Evolutionary conservation across 2,888 invertebrate species (phyloP), one percentile per base, ranked within the genome.

Genomic region (Iselma pallidipennis): DNA sequence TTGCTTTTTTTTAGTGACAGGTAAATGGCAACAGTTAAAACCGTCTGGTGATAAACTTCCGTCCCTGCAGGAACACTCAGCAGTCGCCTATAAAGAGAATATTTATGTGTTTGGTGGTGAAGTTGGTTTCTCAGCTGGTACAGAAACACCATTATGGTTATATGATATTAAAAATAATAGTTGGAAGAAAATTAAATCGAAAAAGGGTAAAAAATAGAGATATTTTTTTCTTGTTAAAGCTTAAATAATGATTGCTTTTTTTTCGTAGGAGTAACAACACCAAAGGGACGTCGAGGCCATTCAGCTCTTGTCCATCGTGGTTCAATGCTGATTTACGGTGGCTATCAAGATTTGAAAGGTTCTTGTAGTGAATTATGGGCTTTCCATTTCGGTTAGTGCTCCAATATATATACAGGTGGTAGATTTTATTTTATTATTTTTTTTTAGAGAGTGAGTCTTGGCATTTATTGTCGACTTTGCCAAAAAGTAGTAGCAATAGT

Each of bases 91-190:
- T 82, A 88, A 86, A 76, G 87, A 88, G 73, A 84, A 86, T 68
- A 86, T 95, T 64, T 92, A 92, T 80, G 89, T 95, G 69, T 95
- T 95, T 82, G 95, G 95, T 0, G 95, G 95, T 0, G 93, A 94
- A 79, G 88, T 94, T 12, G 90, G 91, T 58, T 89, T 92, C 79
- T 88, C 90, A 26, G 85, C 87, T 7, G 88, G 88, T 70, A 88
- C 88, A 37, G 93, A 93, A 79, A 92, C 92, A 0, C 94, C 94
- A 26, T 85, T 95, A 33, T 95, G 95, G 95, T 87, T 91, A 65
- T 91, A 91, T 76, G 89, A 91, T 72, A 87, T 92, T 45, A 80
- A 85, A 85, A 83, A 77, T 60, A 87, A 87, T 71, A 78, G 76
- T 51, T 89, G 88, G 88, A 82, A 84, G 59, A 89, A 89, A 77